These are phyloP conservation scores for Polydesmus complanatus DNA, from an alignment of 2,888 invertebrate genomes.

Conservation along the genomic window DNA sequence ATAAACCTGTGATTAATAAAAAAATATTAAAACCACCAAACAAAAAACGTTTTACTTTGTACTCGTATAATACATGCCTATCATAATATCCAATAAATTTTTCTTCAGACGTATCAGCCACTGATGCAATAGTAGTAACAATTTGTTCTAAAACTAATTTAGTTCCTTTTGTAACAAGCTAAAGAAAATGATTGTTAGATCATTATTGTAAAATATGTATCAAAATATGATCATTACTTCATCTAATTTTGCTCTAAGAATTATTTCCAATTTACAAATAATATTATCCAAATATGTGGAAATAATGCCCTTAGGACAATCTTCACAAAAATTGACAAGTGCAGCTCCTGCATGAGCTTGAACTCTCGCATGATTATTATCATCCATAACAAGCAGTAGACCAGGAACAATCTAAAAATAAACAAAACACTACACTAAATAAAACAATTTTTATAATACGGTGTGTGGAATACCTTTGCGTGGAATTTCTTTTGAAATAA, in stretches of 20 bases:
- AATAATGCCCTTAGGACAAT: constrained; percentile 89
- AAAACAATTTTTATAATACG: constrained; percentile 6
- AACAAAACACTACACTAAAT: background rate
- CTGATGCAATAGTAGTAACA: constrained; percentile 96
- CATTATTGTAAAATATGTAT: background rate
- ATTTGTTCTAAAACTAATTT: constrained; percentile 95
- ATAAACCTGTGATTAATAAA: constrained; percentile 43
- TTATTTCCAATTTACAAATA: constrained; percentile 76
- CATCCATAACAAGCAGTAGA: constrained; percentile 72
- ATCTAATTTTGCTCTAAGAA: constrained; percentile 82
- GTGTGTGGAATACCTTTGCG: constrained; percentile 47
- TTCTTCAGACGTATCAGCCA: constrained; percentile 94
- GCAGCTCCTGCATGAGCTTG: constrained; percentile 85
- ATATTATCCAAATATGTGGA: constrained; percentile 79
- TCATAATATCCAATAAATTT: constrained; percentile 92
- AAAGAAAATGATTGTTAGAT: constrained; percentile 18
- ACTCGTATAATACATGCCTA: constrained; percentile 38
- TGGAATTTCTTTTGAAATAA: constrained; percentile 96
- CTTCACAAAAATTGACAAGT: constrained; percentile 97
- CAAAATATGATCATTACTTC: constrained; percentile 42
- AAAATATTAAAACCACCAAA: constrained; percentile 1
- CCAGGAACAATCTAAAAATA: constrained; percentile 59
- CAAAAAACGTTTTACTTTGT: constrained; percentile 6
- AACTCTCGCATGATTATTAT: constrained; percentile 82
- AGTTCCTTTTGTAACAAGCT: constrained; percentile 80